Evolutionary conservation across 2,797 vertebrate genomes (phyloP).

Genomic region (Platalea minor): DNA sequence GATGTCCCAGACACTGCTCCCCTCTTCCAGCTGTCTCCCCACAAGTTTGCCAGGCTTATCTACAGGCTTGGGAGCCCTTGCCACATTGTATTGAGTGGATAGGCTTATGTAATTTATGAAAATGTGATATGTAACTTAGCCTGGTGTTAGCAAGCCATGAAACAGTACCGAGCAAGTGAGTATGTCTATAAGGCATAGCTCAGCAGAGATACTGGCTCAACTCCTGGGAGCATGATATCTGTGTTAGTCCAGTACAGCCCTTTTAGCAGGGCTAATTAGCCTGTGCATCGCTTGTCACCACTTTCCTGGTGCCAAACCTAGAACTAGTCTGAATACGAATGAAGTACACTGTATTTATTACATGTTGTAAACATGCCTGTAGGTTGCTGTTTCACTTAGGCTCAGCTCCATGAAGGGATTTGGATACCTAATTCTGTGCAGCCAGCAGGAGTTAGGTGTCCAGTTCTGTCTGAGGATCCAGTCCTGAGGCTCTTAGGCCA

Average conservation of each 20-base stretch:
- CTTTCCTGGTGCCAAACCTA: background rate
- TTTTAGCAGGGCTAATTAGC: background rate
- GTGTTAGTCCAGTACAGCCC: background rate
- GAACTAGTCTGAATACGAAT: background rate
- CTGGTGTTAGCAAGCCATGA: background rate
- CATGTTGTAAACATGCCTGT: background rate
- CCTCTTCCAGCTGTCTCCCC: background rate
- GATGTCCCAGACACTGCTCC: background rate
- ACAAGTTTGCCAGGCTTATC: background rate
- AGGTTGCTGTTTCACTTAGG: background rate
- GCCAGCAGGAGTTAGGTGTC: background rate
- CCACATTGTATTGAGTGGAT: background rate
- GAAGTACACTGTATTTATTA: background rate
- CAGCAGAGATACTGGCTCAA: background rate
- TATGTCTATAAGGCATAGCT: background rate
- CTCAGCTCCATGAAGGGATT: background rate
- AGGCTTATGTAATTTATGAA: background rate
- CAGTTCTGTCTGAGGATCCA: background rate
- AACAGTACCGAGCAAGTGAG: rapidly evolving
- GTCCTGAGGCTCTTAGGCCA: background rate
- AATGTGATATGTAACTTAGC: background rate
- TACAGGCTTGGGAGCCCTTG: background rate
- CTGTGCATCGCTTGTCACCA: background rate
- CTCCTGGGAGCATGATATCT: background rate
- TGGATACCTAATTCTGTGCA: background rate